Conservation (phyloP, 37 sponge, comb jelly and placozoan genomes). For the Haliclona indistincta region DNA sequence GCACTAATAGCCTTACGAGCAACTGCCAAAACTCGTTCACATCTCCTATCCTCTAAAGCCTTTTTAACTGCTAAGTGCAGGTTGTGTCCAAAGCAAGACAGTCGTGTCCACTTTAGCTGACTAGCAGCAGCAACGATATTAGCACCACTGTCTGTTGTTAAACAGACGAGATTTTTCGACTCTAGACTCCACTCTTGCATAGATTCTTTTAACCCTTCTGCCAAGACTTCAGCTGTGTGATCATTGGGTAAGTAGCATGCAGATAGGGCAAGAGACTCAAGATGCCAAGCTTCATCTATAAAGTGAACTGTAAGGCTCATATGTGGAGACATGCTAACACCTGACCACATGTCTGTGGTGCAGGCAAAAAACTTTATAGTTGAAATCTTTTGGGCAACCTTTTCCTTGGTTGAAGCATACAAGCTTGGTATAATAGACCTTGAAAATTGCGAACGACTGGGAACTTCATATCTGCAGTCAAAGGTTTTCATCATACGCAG, state of each 20-base stretch:
- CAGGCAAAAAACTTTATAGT: constrained; percentile 14
- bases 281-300: constrained; percentile 20
- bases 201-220: constrained; percentile 18
- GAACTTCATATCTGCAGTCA: constrained; percentile 36
- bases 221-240: constrained; percentile 23
- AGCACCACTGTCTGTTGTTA: constrained; percentile 30
- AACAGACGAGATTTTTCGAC: constrained; percentile 1
- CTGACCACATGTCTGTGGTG: constrained; percentile 35
- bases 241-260: constrained; percentile 23
- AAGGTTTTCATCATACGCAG: constrained; percentile 3
- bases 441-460: constrained; percentile 18
- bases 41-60: constrained; percentile 4
- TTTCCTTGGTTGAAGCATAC: constrained; percentile 19
- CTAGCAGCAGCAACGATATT: constrained; percentile 23
- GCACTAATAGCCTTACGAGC: not conserved
- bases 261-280: constrained; percentile 5
- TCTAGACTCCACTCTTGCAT: constrained; percentile 27
- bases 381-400: constrained; percentile 1
- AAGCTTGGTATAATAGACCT: constrained; percentile 24
- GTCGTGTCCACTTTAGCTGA: constrained; percentile 3
- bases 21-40: not conserved
- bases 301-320: constrained; percentile 35
- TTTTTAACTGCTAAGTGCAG: constrained; percentile 24
- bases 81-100: constrained; percentile 28
- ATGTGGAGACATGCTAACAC: constrained; percentile 19